phyloP scores from a whole-genome alignment of 1,140 invertebrate species.

The Drosophila simulans region DNA sequence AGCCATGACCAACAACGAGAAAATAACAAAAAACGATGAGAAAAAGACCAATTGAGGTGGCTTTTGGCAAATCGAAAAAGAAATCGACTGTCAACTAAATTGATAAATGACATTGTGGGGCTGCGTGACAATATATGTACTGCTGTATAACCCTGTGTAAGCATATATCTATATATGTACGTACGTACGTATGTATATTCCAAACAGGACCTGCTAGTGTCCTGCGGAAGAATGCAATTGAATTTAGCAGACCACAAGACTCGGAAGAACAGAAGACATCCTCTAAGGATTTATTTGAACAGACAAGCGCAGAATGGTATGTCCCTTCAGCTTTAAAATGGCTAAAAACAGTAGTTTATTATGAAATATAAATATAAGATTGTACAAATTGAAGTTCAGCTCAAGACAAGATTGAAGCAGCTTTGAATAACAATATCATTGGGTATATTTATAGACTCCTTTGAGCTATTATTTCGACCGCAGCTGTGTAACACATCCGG shows the following conservation, averaged over 20 bases:
- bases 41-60: conserved; percentile 72
- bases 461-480: conserved; percentile 1
- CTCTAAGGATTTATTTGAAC: conserved; percentile 32
- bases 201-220: conserved; percentile 21
- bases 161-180: conserved; percentile 4
- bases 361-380: background rate
- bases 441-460: background rate
- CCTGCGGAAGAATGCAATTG: conserved; percentile 61
- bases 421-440: no score
- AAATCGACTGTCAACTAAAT: conserved; percentile 84
- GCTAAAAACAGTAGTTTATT: background rate
- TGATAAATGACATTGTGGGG: conserved; percentile 78
- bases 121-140: conserved; percentile 61
- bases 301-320: background rate
- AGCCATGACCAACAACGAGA: conserved; percentile 45
- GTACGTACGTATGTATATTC: conserved; percentile 19
- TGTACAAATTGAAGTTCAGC: no score
- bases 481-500: conserved; percentile 1
- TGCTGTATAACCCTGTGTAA: conserved; percentile 18
- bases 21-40: conserved; percentile 21
- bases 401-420: no score
- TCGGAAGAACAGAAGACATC: conserved; percentile 29
- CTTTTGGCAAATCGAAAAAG: conserved; percentile 75
- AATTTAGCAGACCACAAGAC: conserved; percentile 43
- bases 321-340: background rate